Conservation (phyloP, 2,888 invertebrate genomes). For the Xylocampa areola region DNA sequence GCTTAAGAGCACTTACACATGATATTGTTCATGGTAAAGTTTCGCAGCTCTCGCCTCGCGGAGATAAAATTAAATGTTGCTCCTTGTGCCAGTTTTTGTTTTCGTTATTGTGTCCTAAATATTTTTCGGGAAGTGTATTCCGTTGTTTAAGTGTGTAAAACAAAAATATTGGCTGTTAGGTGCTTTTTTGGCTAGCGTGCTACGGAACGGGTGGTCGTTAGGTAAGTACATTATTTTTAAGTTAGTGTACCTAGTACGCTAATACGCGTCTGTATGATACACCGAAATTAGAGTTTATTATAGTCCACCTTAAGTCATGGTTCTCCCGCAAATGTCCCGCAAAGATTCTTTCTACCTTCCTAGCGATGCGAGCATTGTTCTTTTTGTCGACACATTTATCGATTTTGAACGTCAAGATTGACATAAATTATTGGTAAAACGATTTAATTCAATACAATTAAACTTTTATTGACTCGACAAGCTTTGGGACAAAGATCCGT, state of each 20-base stretch:
- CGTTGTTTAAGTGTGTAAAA: slow-evolving; percentile 44
- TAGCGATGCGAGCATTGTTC: too few relatives aligned
- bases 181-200: slow-evolving; percentile 23
- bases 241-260: neutral
- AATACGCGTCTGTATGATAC: too few relatives aligned
- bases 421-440: too few relatives aligned
- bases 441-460: too few relatives aligned
- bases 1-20: slow-evolving; percentile 64
- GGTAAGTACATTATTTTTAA: neutral
- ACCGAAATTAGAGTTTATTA: too few relatives aligned
- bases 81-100: slow-evolving; percentile 51
- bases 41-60: slow-evolving; percentile 44
- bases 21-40: slow-evolving; percentile 57
- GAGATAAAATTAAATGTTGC: slow-evolving; percentile 55
- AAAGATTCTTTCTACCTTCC: too few relatives aligned
- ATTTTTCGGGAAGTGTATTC: slow-evolving; percentile 43
- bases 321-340: too few relatives aligned
- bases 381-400: too few relatives aligned
- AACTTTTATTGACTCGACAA: too few relatives aligned
- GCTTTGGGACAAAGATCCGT: too few relatives aligned
- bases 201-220: neutral
- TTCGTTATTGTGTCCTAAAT: slow-evolving; percentile 49
- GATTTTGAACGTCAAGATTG: too few relatives aligned
- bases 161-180: slow-evolving; percentile 27
- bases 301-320: too few relatives aligned